These are phyloP conservation scores for Bryconaethiops microstoma DNA, from an alignment of 2,797 vertebrate genomes.

Conservation along the genomic window DNA sequence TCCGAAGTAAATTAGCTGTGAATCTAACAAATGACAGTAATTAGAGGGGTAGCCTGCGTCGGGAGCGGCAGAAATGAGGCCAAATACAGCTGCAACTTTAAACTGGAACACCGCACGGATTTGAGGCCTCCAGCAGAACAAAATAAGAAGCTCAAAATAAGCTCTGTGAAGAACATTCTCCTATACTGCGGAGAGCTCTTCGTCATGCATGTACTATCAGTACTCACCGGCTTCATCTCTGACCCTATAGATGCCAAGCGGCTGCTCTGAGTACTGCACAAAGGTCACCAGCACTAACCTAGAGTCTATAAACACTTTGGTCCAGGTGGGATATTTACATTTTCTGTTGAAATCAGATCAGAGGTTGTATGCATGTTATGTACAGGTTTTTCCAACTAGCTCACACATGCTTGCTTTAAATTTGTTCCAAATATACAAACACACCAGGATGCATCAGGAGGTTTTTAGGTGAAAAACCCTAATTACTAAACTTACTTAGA, in stretches of 20 bases:
- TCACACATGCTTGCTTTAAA: conserved; percentile 15
- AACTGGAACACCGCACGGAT: conserved; percentile 66
- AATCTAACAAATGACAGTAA: conserved; percentile 81
- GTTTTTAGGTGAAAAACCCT: too few relatives aligned
- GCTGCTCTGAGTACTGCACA: conserved; percentile 4
- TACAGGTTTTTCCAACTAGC: background rate
- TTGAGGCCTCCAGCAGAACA: conserved; percentile 40
- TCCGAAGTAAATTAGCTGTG: conserved; percentile 74
- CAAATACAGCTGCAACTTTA: conserved; percentile 61
- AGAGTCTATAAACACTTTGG: conserved; percentile 3
- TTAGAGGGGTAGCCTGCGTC: conserved; percentile 69
- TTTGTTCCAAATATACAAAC: too few relatives aligned
- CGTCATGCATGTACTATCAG: conserved; percentile 5
- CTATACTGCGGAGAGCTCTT: background rate
- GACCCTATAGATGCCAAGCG: conserved; percentile 20
- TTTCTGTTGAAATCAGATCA: conserved; percentile 18
- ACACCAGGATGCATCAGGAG: too few relatives aligned
- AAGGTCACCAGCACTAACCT: conserved; percentile 10
- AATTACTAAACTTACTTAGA: too few relatives aligned
- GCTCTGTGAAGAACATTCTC: background rate
- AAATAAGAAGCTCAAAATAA: background rate
- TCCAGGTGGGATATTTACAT: conserved; percentile 44
- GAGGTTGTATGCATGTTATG: background rate
- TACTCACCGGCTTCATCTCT: background rate
- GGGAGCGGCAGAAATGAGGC: conserved; percentile 71